Base-by-base conservation (phyloP, 2,888 invertebrate species). In the Euphydryas editha region DNA sequence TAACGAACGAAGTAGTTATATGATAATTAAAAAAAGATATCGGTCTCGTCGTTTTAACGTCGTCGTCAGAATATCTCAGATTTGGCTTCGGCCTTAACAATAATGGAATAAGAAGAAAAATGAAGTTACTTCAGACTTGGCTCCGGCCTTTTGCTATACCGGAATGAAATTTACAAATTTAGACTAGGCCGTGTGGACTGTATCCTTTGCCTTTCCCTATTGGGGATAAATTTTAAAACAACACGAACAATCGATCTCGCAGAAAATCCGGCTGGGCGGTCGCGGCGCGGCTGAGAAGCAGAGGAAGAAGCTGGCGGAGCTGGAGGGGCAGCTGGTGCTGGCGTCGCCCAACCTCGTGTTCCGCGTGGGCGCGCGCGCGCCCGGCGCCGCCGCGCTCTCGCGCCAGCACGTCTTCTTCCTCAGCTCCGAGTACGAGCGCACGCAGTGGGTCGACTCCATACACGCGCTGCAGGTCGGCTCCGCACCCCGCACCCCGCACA, bases 371-470 rank as follows among this genome's bases (percentile, higher is more conserved):
- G 96, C 96, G 74, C 94, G 95, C 78, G 93, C 94, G 67, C 94
- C 95, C 62, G 75, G 79, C 60, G 63, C 81, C 47, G 72, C 79
- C 39, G 73, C 92, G 67, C 94, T 95, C 62, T 95, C 95, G 78
- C 93, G 96, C 58, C 94, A 95, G 44, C 95, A 96, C 84, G 95
- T 96, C 63, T 98, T 99, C 92, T 98, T 98, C 88, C 93, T 99
- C 78, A 97, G 98, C 74, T 98, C 98, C 0, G 98, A 99, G 88
- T 99, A 97, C 81, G 99, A 99, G 86, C 94, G 98, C 62, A 96
- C 96, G 72, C 98, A 98, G 83, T 99, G 98, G 98, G 95, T 97
- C 74, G 98, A 98, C 83, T 97, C 98, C 3, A 97, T 99, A 73
- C 95, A 96, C 74, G 96, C 96, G 21, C 89, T 98, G 66, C 96